Evolutionary conservation across 2,888 invertebrate genomes (phyloP).

Genomic region (Laspeyria flexula): DNA sequence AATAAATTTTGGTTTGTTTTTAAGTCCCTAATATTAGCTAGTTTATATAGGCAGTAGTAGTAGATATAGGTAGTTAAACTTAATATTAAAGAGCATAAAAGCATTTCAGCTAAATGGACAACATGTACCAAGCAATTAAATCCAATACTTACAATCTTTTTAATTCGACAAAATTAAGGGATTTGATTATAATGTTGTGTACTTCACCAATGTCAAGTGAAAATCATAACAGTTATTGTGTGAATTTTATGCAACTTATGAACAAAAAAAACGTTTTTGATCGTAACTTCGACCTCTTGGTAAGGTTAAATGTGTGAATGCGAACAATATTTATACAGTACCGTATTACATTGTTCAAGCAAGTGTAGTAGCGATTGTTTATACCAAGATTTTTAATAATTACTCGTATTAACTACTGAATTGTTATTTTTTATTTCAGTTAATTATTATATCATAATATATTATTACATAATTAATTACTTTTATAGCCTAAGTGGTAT

Average conservation of each 20-base stretch:
- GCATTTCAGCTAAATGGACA: no score
- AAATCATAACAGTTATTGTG: slow-evolving; percentile 35
- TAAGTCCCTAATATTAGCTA: no score
- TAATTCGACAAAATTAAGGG: not conserved
- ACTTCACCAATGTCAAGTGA: slow-evolving; percentile 13
- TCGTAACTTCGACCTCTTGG: slow-evolving; percentile 34
- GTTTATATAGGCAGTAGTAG: no score
- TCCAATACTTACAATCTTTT: no score
- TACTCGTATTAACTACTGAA: not conserved
- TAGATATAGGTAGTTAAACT: no score
- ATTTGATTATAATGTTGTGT: not conserved
- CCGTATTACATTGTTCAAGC: slow-evolving; percentile 30
- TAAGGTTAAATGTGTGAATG: slow-evolving; percentile 36
- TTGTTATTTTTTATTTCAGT: not conserved
- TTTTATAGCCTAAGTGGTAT: no score
- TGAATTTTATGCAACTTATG: slow-evolving; percentile 26
- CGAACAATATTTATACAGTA: slow-evolving; percentile 23
- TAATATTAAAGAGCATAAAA: no score
- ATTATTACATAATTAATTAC: not conserved
- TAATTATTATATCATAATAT: not conserved
- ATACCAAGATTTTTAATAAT: not conserved
- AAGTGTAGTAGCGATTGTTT: slow-evolving; percentile 9
- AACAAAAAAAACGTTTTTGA: slow-evolving; percentile 22
- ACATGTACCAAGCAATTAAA: no score
- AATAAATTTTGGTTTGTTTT: no score